Evolutionary conservation across 2,797 vertebrate species (phyloP).

Genomic region (Uromys caudimaculatus): DNA sequence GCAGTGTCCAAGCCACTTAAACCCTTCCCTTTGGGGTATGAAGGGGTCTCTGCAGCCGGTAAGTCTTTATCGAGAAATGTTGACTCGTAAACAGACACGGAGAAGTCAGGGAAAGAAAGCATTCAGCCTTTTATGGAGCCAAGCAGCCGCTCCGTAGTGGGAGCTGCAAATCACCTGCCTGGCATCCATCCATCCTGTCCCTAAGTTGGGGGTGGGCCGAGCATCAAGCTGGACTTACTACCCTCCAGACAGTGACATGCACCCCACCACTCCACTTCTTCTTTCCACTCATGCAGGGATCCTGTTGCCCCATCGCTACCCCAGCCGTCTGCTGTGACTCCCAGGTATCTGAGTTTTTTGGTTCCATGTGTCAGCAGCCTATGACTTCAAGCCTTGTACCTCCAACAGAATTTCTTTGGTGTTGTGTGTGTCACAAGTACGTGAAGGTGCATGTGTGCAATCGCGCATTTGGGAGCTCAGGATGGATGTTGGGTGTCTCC

Average conservation of each 20-base stretch:
- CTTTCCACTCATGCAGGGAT: accelerated
- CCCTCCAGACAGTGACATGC: background rate
- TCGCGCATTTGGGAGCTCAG: background rate
- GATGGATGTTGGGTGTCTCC: background rate
- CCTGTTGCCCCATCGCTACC: accelerated
- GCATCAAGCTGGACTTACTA: background rate
- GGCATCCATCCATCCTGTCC: accelerated
- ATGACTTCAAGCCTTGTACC: background rate
- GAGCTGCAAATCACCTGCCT: constrained; percentile 71
- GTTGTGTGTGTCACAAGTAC: background rate
- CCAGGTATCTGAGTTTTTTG: background rate
- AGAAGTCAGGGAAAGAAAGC: constrained; percentile 77
- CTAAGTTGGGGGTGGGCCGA: background rate
- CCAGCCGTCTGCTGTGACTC: background rate
- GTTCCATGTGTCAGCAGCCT: accelerated
- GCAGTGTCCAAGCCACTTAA: constrained; percentile 87
- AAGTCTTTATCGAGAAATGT: constrained; percentile 88
- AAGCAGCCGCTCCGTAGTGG: constrained; percentile 76
- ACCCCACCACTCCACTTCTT: background rate
- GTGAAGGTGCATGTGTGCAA: background rate
- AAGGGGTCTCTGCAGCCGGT: constrained; percentile 86
- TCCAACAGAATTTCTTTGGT: background rate
- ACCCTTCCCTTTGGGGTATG: constrained; percentile 88
- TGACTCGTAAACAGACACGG: constrained; percentile 87
- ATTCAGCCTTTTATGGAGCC: constrained; percentile 81